Percentiles rank a stretch among this genome's conserved stretches.
These are phyloP conservation scores for Nothoprocta pentlandii DNA, from an alignment of 2,113 vertebrate genomes.

Conservation along the genomic window DNA sequence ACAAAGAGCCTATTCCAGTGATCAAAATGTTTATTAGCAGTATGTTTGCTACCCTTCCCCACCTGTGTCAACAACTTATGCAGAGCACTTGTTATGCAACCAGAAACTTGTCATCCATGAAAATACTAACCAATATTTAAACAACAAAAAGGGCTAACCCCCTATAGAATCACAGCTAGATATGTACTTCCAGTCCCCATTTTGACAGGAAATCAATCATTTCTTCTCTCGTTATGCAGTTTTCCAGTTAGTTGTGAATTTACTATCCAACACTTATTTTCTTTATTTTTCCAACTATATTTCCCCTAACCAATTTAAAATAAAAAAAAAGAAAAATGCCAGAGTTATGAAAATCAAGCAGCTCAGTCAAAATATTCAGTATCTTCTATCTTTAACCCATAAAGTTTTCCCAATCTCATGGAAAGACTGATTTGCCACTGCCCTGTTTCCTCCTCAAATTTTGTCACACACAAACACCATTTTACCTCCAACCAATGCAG, in stretches of 20 bases:
- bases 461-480: neutral
- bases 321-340: neutral
- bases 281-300: neutral
- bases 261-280: neutral
- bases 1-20: neutral
- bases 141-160: rapidly evolving
- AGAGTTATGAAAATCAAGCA: neutral
- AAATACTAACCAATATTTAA: neutral
- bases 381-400: neutral
- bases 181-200: neutral
- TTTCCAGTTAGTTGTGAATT: neutral
- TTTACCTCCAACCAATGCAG: neutral
- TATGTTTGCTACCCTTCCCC: neutral
- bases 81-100: neutral
- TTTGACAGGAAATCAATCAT: slow-evolving; percentile 15
- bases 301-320: neutral
- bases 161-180: neutral
- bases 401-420: neutral
- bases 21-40: neutral
- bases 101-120: neutral
- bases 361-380: neutral
- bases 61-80: neutral
- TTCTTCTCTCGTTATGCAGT: neutral
- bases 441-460: neutral
- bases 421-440: neutral